Evolutionary conservation across 1,140 invertebrate genomes (phyloP), one percentile per base, ranked within the genome.

Genomic region (Macrotrachela quadricornifera): DNA sequence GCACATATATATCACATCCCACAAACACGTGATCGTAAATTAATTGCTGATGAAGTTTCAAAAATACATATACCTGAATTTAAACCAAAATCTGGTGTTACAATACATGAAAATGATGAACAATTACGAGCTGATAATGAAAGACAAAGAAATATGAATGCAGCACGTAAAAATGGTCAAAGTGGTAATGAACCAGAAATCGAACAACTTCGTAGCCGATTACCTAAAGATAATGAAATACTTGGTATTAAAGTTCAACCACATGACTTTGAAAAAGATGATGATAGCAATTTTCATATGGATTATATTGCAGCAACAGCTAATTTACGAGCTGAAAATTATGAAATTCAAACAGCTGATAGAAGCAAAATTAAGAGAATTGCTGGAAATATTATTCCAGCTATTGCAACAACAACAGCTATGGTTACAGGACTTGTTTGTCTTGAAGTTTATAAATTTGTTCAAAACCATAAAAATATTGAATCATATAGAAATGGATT

Each of bases 351-450:
- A 11, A 78, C 80, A 36, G 92, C 92, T 9, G 91, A 97, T 73
- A 76, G 85, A 55, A 86, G 92, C 67, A 92, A 91, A 72, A 91
- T 85, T 49, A 96, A 96, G 68, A 73, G 94, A 36, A 97, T 97
- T 64, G 92, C 92, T 48, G 92, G 92, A 17, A 91, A 92, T 69
- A 97, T 99, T 62, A 97, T 97, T 59, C 92, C 92, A 1, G 92
- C 92, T 13, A 95, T 99, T 62, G 92, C 92, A 6, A 99, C 92
- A 9, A 96, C 92, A 2, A 97, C 92, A 13, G 87, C 88, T 0
- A 80, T 95, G 1, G 85, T 97, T 1, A 84, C 85, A 49, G 92
- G 92, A 17, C 74, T 97, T 6, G 87, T 88, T 17, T 83, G 83
- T 62, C 68, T 97, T 18, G 92, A 99, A 71, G 71, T 97, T 3